Evolutionary conservation across 2,888 invertebrate genomes (phyloP).

Genomic region (Dasysyrphus tricinctus): DNA sequence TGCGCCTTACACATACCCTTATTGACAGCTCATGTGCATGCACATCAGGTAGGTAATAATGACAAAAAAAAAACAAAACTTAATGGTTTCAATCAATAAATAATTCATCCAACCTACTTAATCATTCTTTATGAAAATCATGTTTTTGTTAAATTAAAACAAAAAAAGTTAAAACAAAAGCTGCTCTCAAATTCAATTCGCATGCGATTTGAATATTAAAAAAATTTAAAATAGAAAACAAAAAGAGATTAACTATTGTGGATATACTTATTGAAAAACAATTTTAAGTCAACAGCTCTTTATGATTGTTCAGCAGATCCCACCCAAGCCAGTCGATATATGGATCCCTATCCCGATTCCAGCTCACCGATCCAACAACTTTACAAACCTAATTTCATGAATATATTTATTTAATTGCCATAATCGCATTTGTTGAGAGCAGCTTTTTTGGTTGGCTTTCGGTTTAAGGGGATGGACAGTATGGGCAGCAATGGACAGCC

Average conservation of each 20-base stretch:
- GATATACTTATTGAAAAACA: slow-evolving; percentile 34
- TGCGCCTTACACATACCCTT: background rate
- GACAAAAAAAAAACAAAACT: background rate
- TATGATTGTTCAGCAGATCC: slow-evolving; percentile 10
- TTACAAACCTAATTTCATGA: slow-evolving; percentile 32
- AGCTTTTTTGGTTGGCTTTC: slow-evolving; percentile 25
- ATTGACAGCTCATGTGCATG: background rate
- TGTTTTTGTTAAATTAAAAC: background rate
- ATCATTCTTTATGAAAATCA: slow-evolving; percentile 19
- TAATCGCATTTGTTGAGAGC: slow-evolving; percentile 61
- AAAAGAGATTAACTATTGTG: slow-evolving; percentile 8
- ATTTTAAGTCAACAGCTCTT: slow-evolving; percentile 25
- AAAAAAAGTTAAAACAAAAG: slow-evolving; percentile 4
- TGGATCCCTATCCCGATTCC: background rate
- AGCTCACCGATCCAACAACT: background rate
- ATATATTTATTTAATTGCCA: slow-evolving; percentile 54
- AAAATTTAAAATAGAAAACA: slow-evolving; percentile 2
- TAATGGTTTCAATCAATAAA: slow-evolving; percentile 6
- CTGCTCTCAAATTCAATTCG: slow-evolving; percentile 18
- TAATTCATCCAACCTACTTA: slow-evolving; percentile 2
- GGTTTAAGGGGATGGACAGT: background rate
- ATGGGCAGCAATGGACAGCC: background rate
- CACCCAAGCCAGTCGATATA: no score
- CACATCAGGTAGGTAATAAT: slow-evolving; percentile 1
- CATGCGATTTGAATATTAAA: background rate